Evolutionary conservation across 2,888 invertebrate species (phyloP).

Genomic region (Heliothis peltigera): DNA sequence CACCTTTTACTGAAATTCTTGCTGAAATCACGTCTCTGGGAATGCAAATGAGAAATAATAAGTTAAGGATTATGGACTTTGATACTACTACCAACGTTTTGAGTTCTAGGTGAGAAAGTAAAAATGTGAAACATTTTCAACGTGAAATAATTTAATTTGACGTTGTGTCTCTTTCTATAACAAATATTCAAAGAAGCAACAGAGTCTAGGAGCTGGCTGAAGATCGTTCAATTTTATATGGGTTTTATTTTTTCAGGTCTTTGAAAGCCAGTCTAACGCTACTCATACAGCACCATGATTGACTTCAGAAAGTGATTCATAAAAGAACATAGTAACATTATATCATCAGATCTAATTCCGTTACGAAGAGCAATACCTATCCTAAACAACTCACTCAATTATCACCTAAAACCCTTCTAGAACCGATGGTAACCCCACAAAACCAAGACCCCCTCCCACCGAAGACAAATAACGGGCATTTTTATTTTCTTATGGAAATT

Average conservation of each 20-base stretch:
- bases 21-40: constrained; percentile 57
- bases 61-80: constrained; percentile 61
- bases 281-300: no score
- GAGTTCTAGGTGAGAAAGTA: constrained; percentile 4
- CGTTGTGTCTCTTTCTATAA: no score
- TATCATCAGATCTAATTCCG: no score
- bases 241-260: no score
- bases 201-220: no score
- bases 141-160: no score
- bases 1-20: constrained; percentile 52
- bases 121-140: no score
- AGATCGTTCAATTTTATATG: no score
- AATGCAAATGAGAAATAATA: constrained; percentile 66
- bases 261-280: no score
- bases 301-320: no score
- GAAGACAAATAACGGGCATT: constrained; percentile 64
- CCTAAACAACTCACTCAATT: constrained; percentile 15
- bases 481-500: constrained; percentile 76
- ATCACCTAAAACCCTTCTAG: constrained; percentile 1
- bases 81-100: constrained; percentile 12
- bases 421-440: constrained; percentile 49
- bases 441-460: constrained; percentile 50
- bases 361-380: background rate
- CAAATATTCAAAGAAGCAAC: no score
- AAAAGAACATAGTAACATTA: no score